Conservation (phyloP, 1,140 invertebrate species). For the Cotesia vestalis region DNA sequence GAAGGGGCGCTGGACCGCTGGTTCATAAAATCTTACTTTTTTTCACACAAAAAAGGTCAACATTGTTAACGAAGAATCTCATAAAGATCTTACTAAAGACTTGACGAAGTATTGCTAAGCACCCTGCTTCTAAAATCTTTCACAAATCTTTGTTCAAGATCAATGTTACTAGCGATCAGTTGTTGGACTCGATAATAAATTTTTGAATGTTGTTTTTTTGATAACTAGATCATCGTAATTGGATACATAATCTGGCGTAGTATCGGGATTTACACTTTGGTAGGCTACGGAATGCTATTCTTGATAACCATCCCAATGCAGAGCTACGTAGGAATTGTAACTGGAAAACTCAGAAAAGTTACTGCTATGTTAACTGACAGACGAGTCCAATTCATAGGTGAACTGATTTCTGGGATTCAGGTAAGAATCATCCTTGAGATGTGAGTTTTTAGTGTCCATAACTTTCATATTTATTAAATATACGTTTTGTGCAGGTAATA, state of each 20-base stretch:
- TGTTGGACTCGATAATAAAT: too few relatives aligned
- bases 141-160: too few relatives aligned
- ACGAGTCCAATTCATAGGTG: slow-evolving; percentile 80
- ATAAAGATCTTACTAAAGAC: too few relatives aligned
- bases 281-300: slow-evolving; percentile 73
- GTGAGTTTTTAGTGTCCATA: too few relatives aligned
- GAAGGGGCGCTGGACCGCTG: too few relatives aligned
- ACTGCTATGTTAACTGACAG: slow-evolving; percentile 75
- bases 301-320: slow-evolving; percentile 74
- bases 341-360: slow-evolving; percentile 65
- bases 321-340: slow-evolving; percentile 69
- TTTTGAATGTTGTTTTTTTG: not conserved
- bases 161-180: too few relatives aligned
- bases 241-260: slow-evolving; percentile 75
- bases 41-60: too few relatives aligned
- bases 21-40: too few relatives aligned
- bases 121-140: too few relatives aligned
- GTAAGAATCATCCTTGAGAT: slow-evolving; percentile 53
- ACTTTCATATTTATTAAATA: slow-evolving; percentile 70
- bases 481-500: slow-evolving; percentile 66
- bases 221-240: slow-evolving; percentile 60
- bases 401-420: slow-evolving; percentile 77
- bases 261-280: slow-evolving; percentile 74
- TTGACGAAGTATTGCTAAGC: too few relatives aligned
- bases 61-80: too few relatives aligned